Evolutionary conservation across 2,797 vertebrate species (phyloP).

Genomic region (Leptodactylus fallax): DNA sequence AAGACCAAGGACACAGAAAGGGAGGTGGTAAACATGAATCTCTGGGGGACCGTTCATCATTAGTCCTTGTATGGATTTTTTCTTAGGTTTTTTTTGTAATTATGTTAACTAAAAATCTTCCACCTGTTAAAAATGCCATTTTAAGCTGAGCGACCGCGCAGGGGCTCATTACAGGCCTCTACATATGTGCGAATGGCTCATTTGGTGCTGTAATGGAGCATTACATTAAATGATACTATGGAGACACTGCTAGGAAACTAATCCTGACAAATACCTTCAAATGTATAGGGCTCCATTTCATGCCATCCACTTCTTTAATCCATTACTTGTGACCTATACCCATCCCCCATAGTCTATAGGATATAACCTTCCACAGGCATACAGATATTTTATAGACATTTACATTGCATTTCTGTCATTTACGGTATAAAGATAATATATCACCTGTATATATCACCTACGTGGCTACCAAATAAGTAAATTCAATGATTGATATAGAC

Average conservation of each 20-base stretch:
- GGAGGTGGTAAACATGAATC: too few relatives aligned
- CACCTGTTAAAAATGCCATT: not conserved
- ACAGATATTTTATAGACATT: too few relatives aligned
- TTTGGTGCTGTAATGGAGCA: not conserved
- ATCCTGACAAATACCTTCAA: not conserved
- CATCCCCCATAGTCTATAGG: not conserved
- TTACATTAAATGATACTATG: not conserved
- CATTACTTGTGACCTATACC: not conserved
- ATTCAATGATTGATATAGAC: too few relatives aligned
- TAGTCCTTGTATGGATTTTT: not conserved
- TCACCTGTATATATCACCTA: too few relatives aligned
- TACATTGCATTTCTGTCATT: too few relatives aligned
- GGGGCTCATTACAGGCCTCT: constrained; percentile 2
- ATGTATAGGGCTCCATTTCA: not conserved
- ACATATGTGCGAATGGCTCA: not conserved
- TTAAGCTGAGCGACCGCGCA: not conserved
- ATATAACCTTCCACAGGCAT: not conserved
- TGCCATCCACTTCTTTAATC: not conserved
- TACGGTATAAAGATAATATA: too few relatives aligned
- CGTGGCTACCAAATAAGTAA: too few relatives aligned
- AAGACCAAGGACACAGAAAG: too few relatives aligned
- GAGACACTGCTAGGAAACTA: not conserved
- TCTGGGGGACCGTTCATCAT: too few relatives aligned
- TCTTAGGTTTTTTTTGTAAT: not conserved
- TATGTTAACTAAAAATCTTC: not conserved